A percentile compares a stretch with the other conserved stretches of the same genome.
These are phyloP conservation scores for Crematogaster levior DNA, from an alignment of 2,888 invertebrate genomes.

Conservation along the genomic window DNA sequence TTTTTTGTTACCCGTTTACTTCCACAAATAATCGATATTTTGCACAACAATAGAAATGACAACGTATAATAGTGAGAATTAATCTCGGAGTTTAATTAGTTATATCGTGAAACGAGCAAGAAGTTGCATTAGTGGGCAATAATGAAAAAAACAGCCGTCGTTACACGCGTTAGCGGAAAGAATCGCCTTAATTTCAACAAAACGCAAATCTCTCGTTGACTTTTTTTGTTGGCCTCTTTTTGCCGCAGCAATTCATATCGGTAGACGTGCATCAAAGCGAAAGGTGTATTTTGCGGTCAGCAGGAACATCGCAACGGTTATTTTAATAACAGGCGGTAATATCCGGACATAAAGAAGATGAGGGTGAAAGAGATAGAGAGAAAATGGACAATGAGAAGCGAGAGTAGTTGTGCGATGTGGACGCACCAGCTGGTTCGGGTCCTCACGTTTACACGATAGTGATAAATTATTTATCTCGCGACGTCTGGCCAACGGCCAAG, in stretches of 20 bases:
- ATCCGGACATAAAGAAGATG: slow-evolving; percentile 35
- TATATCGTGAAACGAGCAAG: background rate
- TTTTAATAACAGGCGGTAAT: slow-evolving; percentile 50
- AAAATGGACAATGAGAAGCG: slow-evolving; percentile 69
- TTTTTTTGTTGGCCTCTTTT: slow-evolving; percentile 38
- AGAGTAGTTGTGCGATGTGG: slow-evolving; percentile 54
- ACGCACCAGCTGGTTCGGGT: slow-evolving; percentile 69
- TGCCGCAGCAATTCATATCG: slow-evolving; percentile 45
- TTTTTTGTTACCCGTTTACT: slow-evolving; percentile 1
- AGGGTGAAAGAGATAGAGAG: slow-evolving; percentile 40
- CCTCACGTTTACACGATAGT: slow-evolving; percentile 76
- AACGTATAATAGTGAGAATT: slow-evolving; percentile 1
- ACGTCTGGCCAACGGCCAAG: slow-evolving; percentile 79
- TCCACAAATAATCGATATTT: slow-evolving; percentile 13
- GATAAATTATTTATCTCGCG: slow-evolving; percentile 82
- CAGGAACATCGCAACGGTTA: slow-evolving; percentile 52
- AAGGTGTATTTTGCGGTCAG: slow-evolving; percentile 47
- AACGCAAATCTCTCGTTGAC: slow-evolving; percentile 33
- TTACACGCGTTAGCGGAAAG: slow-evolving; percentile 21
- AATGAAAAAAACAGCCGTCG: slow-evolving; percentile 4
- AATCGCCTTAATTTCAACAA: slow-evolving; percentile 48
- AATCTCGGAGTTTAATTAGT: slow-evolving; percentile 2
- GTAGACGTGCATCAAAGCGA: slow-evolving; percentile 46
- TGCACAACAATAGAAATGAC: slow-evolving; percentile 2
- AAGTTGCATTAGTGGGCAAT: background rate